Conservation (phyloP, 2,113 vertebrate species). For the Sprattus sprattus region DNA sequence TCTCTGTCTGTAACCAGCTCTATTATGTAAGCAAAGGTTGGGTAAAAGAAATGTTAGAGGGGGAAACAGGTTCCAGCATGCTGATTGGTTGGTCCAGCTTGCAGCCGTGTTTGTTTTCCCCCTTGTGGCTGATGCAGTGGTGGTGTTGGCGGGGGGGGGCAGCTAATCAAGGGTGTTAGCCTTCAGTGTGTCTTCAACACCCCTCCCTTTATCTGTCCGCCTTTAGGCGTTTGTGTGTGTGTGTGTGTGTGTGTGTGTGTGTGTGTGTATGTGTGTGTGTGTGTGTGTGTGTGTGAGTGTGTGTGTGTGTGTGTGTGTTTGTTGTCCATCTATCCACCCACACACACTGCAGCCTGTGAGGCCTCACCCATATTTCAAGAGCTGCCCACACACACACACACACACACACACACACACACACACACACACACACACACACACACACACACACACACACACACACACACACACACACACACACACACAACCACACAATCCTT, state of each 20-base stretch:
- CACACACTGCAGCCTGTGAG: constrained; percentile 1
- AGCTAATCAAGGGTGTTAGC: neutral
- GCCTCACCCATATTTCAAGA: constrained; percentile 11
- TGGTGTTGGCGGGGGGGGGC: neutral
- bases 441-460: neutral
- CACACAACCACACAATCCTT: neutral
- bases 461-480: too few species aligned
- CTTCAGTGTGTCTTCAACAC: neutral
- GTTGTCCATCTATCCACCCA: neutral
- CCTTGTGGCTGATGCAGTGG: neutral
- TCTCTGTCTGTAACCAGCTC: neutral
- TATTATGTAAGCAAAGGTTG: neutral
- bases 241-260: neutral
- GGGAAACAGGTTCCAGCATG: neutral
- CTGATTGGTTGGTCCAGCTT: neutral
- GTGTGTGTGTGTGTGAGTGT: neutral
- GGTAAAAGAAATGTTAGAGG: neutral
- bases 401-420: neutral
- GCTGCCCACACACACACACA: constrained; percentile 4
- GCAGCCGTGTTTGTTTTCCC: neutral
- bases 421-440: neutral
- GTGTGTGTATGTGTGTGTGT: neutral
- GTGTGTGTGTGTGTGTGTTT: neutral
- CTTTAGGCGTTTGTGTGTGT: neutral
- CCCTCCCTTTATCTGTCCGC: neutral